A percentile compares a stretch with the other conserved stretches of the same genome.
phyloP scores from a whole-genome alignment of 1,140 invertebrate genomes.

The Pseudomyrmex flavicornis region DNA sequence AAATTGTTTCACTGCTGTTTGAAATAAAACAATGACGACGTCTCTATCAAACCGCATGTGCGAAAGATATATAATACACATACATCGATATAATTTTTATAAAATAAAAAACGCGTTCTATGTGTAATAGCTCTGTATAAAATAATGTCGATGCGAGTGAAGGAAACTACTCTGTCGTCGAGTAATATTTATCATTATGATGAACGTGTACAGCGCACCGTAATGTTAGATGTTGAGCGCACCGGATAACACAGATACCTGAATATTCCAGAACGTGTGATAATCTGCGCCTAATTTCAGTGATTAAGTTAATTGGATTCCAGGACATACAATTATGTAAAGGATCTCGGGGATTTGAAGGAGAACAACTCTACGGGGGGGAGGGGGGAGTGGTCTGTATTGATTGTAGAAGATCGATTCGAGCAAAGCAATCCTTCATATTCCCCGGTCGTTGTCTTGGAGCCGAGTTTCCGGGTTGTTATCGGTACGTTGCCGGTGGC shows the following conservation, averaged over 20 bases:
- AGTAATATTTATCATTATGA: not conserved
- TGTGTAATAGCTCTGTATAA: no score
- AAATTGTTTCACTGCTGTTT: no score
- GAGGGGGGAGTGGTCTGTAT: not conserved
- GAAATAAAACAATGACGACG: no score
- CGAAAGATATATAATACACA: no score
- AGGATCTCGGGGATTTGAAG: slow-evolving; percentile 11
- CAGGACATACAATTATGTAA: slow-evolving; percentile 30
- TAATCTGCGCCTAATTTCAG: slow-evolving; percentile 36
- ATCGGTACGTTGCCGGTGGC: slow-evolving; percentile 54
- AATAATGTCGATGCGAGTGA: no score
- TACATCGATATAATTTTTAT: no score
- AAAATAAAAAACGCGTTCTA: no score
- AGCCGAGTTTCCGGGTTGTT: slow-evolving; percentile 60
- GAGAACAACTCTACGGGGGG: not conserved
- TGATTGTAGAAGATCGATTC: slow-evolving; percentile 43
- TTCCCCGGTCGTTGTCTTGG: slow-evolving; percentile 45
- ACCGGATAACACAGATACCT: not conserved
- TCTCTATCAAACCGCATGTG: no score
- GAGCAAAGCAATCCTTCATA: slow-evolving; percentile 50
- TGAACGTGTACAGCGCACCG: not conserved
- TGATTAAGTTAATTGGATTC: slow-evolving; percentile 44
- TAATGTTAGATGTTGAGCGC: not conserved
- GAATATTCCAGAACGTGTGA: slow-evolving; percentile 16
- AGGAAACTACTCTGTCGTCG: not conserved